A percentile compares a stretch with the other conserved stretches of the same genome.
Conservation (phyloP, 2,888 invertebrate species). For the Xestia rhomboidea region DNA sequence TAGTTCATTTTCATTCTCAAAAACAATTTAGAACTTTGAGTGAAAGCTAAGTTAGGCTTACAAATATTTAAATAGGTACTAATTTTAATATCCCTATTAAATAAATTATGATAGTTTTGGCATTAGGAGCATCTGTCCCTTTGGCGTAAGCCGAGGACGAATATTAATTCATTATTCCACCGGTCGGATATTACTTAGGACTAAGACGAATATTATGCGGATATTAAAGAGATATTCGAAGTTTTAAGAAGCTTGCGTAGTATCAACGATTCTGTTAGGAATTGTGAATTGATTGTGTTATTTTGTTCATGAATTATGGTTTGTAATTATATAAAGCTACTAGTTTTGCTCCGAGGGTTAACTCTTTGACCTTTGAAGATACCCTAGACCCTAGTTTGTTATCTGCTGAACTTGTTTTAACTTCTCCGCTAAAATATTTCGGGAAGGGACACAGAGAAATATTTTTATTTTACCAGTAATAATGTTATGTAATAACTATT, state of each 20-base stretch:
- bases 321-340: constrained; percentile 6
- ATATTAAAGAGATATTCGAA: constrained; percentile 61
- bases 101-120: constrained; percentile 41
- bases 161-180: constrained; percentile 61
- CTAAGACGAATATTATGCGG: constrained; percentile 42
- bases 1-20: neutral
- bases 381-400: no score
- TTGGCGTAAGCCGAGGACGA: constrained; percentile 39
- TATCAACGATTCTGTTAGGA: constrained; percentile 30
- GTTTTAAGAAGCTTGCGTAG: constrained; percentile 17
- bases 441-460: neutral
- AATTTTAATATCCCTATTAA: constrained; percentile 32
- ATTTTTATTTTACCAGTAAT: neutral
- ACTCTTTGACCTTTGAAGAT: neutral
- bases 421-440: neutral
- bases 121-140: constrained; percentile 61
- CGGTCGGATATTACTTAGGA: constrained; percentile 25
- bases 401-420: neutral
- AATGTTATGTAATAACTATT: neutral
- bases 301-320: constrained; percentile 25
- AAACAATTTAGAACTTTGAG: neutral
- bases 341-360: neutral
- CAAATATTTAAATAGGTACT: constrained; percentile 22
- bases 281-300: no score
- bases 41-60: neutral